A percentile compares a stretch with the other conserved stretches of the same genome.
Conservation (phyloP, 2,113 vertebrate species). For the Colossoma macropomum region DNA sequence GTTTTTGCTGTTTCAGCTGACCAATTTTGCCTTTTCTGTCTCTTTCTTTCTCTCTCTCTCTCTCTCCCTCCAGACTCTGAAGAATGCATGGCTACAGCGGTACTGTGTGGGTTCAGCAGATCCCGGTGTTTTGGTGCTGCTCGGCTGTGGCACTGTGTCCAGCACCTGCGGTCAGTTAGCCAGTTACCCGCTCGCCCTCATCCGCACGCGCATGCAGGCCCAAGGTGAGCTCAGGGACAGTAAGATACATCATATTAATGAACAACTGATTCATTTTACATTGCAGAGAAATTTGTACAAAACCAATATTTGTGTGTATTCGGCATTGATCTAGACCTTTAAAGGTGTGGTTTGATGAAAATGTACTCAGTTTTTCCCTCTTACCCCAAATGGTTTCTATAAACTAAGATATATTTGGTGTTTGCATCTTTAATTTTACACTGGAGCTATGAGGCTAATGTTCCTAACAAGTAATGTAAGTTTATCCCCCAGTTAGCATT, state of each 20-base stretch:
- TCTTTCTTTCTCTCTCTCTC: neutral
- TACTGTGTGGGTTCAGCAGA: slow-evolving; percentile 85
- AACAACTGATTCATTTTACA: neutral
- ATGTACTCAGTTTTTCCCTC: too few relatives aligned
- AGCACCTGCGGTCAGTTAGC: slow-evolving; percentile 93
- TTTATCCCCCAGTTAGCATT: too few relatives aligned
- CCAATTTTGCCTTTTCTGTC: neutral
- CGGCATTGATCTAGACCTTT: too few relatives aligned
- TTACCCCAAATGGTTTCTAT: too few relatives aligned
- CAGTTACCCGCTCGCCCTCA: slow-evolving; percentile 89
- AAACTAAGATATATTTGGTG: too few relatives aligned
- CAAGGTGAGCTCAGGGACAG: slow-evolving; percentile 79
- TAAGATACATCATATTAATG: neutral
- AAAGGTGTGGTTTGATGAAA: too few relatives aligned
- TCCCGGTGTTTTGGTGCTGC: slow-evolving; percentile 86
- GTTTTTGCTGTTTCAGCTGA: too few relatives aligned
- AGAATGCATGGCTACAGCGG: slow-evolving; percentile 86
- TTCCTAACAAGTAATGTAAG: too few relatives aligned
- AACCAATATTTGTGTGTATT: too few relatives aligned
- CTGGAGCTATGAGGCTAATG: too few relatives aligned
- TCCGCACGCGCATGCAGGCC: slow-evolving; percentile 94
- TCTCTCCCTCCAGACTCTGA: slow-evolving; percentile 81
- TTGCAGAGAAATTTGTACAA: neutral
- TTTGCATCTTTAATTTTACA: too few relatives aligned
- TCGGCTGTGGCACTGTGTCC: slow-evolving; percentile 89